Evolutionary conservation across 2,888 invertebrate genomes (phyloP).

Genomic region (Synanthedon andrenaeformis): DNA sequence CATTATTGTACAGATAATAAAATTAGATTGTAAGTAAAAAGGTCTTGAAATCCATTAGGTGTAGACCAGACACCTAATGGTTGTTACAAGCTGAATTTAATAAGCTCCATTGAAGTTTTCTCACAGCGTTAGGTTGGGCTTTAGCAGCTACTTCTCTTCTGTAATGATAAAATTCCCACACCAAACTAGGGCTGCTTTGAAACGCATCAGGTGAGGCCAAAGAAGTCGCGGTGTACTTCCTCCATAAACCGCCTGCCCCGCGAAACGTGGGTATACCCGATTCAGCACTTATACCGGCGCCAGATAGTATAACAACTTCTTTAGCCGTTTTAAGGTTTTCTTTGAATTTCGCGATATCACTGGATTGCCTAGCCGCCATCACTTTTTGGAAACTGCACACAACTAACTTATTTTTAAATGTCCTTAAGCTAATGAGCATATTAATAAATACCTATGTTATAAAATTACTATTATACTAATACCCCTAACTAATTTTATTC

Average conservation of each 20-base stretch:
- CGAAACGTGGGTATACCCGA: constrained; percentile 90
- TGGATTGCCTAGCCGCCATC: constrained; percentile 36
- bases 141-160: constrained; percentile 81
- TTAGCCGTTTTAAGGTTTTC: constrained; percentile 70
- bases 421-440: constrained; percentile 26
- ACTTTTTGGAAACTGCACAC: constrained; percentile 6
- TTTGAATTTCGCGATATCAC: constrained; percentile 65
- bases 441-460: constrained; percentile 4
- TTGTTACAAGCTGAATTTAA: too few species aligned
- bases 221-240: constrained; percentile 76
- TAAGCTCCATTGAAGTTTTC: not conserved
- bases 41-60: too few species aligned
- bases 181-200: constrained; percentile 77
- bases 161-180: constrained; percentile 94
- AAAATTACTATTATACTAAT: not conserved
- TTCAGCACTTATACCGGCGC: constrained; percentile 86
- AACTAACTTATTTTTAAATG: constrained; percentile 11
- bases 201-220: constrained; percentile 81
- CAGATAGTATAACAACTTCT: constrained; percentile 77
- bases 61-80: too few species aligned
- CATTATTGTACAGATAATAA: too few species aligned
- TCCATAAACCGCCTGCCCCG: constrained; percentile 86
- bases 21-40: too few species aligned
- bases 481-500: too few species aligned
- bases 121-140: constrained; percentile 77